Base-by-base conservation (phyloP, 2,888 invertebrate species). In the Venusia cambrica region DNA sequence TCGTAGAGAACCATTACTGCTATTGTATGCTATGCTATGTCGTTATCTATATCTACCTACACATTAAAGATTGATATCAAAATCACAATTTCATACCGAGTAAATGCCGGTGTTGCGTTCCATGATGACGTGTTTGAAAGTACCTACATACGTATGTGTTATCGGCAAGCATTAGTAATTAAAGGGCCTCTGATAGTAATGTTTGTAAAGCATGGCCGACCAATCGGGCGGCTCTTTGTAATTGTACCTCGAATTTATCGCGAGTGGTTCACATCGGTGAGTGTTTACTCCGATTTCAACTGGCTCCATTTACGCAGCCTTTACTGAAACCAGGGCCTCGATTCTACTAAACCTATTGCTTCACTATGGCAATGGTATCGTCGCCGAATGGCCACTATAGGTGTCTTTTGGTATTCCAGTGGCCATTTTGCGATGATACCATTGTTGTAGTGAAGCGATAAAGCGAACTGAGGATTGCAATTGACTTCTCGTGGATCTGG, bases 81-180 rank as follows among this genome's bases (percentile, higher is more conserved):
- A 68, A 68, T 68, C 62, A 62, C 58, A 65, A 67, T 68, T 71
- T 68, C 57, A 69, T 73, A 72, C 61, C 57, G 28, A 25, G 35
- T 41, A 70, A 65, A 74, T 72, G 69, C 72, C 66, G 63, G 57
- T 66, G 59, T 73, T 62, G 72, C 63, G 57, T 59, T 58, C 58
- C 56, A 57, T 76, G 78, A 74, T 78, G 70, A 74, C 72, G 68
- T 55, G 42, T n/a, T n/a, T n/a, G 51, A 16, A 22, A 11, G 21
- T 54, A 51, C 19, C 57, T 55, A 54, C 5, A 15, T 57, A 60
- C 56, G 56, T 57, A 60, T 56, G 56, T 61, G 64, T 73, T 73
- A 73, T 76, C 73, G 64, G 51, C 42, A 52, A 49, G 60, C 66
- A 71, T 70, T 64, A 72, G 78, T 84, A 81, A 84, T 83, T 79